Conservation (phyloP, 92 coral and sea anemone genomes). For the Palythoa caribaeorum region DNA sequence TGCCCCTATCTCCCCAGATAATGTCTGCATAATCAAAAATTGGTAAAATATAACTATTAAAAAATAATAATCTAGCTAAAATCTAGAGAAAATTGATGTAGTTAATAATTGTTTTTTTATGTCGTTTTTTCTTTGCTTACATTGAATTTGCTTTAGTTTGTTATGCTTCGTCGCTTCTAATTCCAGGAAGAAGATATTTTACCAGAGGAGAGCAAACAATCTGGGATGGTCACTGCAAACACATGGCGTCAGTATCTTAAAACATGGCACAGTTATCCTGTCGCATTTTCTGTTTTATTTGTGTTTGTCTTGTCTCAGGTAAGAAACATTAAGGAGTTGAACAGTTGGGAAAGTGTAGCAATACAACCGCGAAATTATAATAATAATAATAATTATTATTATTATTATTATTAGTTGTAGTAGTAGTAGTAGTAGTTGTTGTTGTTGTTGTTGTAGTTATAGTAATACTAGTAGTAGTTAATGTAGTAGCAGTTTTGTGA, state of each 20-base stretch:
- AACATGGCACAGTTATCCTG: slow-evolving; percentile 65
- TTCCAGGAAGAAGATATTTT: slow-evolving; percentile 74
- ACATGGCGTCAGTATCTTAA: slow-evolving; percentile 74
- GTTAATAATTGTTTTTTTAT: not conserved
- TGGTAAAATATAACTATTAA: too few relatives aligned
- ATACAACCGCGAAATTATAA: not conserved
- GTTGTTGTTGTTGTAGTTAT: too few relatives aligned
- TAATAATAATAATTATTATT: not conserved
- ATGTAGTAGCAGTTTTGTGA: too few relatives aligned
- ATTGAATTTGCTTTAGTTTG: not conserved
- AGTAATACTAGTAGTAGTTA: too few relatives aligned
- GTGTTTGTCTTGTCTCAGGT: slow-evolving; percentile 77
- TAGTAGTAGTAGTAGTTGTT: too few relatives aligned
- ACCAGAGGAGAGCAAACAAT: slow-evolving; percentile 79
- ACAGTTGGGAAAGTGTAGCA: too few relatives aligned
- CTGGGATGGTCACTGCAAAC: slow-evolving; percentile 73
- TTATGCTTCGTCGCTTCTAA: not conserved
- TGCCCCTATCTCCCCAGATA: too few relatives aligned
- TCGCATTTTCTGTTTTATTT: slow-evolving; percentile 61
- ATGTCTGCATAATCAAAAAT: too few relatives aligned
- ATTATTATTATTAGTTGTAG: not conserved
- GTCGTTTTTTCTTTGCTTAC: not conserved
- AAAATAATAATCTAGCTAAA: too few relatives aligned
- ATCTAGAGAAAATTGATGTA: not conserved
- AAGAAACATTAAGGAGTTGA: not conserved